A percentile compares a stretch with the other conserved stretches of the same genome.
Conservation (phyloP, 2,888 invertebrate species). For the Unio delphinus region DNA sequence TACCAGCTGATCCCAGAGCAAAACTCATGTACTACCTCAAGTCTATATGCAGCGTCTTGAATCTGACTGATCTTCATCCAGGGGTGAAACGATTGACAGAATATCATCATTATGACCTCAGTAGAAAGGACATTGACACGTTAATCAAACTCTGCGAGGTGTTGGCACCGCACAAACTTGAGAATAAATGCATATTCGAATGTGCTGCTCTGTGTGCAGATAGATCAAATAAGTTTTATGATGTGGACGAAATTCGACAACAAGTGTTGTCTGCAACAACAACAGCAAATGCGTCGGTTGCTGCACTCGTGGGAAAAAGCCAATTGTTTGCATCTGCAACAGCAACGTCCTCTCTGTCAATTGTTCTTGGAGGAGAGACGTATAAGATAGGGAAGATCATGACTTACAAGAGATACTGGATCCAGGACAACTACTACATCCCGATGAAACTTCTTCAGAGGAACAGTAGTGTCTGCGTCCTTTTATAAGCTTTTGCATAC, state of each 20-base stretch:
- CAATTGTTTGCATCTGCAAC: no score
- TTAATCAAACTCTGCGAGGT: slow-evolving; percentile 18
- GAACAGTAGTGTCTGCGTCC: no score
- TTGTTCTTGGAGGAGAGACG: no score
- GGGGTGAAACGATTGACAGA: not conserved
- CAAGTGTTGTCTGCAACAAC: slow-evolving; percentile 16
- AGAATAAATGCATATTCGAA: slow-evolving; percentile 31
- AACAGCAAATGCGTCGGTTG: no score
- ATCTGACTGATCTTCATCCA: slow-evolving; percentile 15
- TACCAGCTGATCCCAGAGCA: slow-evolving; percentile 22
- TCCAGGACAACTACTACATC: no score
- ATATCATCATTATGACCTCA: slow-evolving; percentile 5
- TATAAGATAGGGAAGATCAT: no score
- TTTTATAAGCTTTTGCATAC: no score
- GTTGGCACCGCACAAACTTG: slow-evolving; percentile 20
- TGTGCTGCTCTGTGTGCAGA: slow-evolving; percentile 20
- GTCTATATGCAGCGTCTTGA: slow-evolving; percentile 22
- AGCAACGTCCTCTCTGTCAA: no score
- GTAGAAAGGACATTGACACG: slow-evolving; percentile 18
- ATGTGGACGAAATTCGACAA: slow-evolving; percentile 19
- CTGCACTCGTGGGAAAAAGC: no score
- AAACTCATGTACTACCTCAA: slow-evolving; percentile 36
- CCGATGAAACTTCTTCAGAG: no score
- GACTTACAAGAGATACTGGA: no score
- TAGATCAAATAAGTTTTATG: slow-evolving; percentile 21